A percentile compares a stretch with the other conserved stretches of the same genome.
phyloP scores from a whole-genome alignment of 2,113 vertebrate species.

The Myanophis thanlyinensis region DNA sequence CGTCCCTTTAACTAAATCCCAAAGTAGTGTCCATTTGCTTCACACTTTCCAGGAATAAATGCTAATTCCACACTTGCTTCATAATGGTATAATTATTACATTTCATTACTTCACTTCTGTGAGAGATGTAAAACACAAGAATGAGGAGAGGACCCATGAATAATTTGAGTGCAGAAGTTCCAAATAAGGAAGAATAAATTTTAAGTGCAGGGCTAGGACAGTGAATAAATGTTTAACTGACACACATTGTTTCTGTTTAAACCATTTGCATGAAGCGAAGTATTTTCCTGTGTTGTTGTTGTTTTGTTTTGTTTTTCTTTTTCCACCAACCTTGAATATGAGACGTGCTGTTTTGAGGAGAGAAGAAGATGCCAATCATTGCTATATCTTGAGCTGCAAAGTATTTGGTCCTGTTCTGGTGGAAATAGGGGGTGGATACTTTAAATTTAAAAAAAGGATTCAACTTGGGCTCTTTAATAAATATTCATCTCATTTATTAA shows the following conservation, averaged over 20 bases:
- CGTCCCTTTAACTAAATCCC: not conserved
- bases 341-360: not conserved
- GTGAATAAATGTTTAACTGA: not conserved
- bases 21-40: not conserved
- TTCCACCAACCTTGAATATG: not conserved
- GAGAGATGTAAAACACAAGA: not conserved
- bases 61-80: not conserved
- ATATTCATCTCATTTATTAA: not conserved
- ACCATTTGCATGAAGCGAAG: not conserved
- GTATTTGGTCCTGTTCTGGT: not conserved
- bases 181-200: not conserved
- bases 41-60: not conserved
- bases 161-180: not conserved
- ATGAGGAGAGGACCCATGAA: not conserved
- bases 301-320: not conserved
- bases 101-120: not conserved
- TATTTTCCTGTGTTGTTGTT: not conserved
- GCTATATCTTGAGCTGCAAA: not conserved
- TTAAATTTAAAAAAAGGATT: not conserved
- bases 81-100: not conserved
- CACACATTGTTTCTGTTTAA: not conserved
- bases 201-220: not conserved
- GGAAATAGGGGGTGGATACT: not conserved
- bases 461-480: not conserved
- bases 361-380: not conserved